Evolutionary conservation across 2,888 invertebrate genomes (phyloP), one percentile per base, ranked within the genome.

Genomic region (Aquatica leii): DNA sequence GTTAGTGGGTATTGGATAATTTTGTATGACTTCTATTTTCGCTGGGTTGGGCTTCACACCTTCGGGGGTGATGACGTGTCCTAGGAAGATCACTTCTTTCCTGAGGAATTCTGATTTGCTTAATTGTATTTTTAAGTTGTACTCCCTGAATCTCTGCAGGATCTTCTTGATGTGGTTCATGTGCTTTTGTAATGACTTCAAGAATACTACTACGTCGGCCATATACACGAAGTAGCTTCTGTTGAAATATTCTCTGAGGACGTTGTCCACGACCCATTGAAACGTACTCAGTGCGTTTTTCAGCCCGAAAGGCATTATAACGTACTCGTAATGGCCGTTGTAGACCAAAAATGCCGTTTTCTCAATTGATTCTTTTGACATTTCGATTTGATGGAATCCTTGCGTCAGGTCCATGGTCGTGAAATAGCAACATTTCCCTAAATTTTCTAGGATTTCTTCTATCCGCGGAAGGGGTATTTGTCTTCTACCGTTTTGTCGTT

Each of bases 401-500:
- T 67, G 69, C 2, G 76, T 74, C 1, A 78, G 46, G 65, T 78
- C 77, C 21, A 78, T 20, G 0, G 72, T 8, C 9, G 37, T 37
- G n/a, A 37, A 37, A 37, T 37, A 37, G 9, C 12, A 2, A n/a
- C 37, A 37, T 56, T 74, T 71, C 34, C 78, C 77, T 55, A 81
- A 57, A 66, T 79, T 75, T 57, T 78, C 76, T n/a, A 80, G 60
- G 48, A 81, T 79, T 40, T 68, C 62, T 2, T 80, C 80, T 58
- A n/a, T n/a, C 76, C 76, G 0, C 79, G 78, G 15, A 80, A 63
- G 3, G 79, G 78, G 61, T 74, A 79, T 4, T 70, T 65, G 52
- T 80, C 78, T 1, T 71, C 74, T 0, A 78, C 69, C 0, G 80
- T 80, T 24, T 73, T 71, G 8, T 79, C 73, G 61, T 82, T 82